These are phyloP conservation scores for Melanotus villosus DNA, from an alignment of 2,888 invertebrate species.

Conservation along the genomic window DNA sequence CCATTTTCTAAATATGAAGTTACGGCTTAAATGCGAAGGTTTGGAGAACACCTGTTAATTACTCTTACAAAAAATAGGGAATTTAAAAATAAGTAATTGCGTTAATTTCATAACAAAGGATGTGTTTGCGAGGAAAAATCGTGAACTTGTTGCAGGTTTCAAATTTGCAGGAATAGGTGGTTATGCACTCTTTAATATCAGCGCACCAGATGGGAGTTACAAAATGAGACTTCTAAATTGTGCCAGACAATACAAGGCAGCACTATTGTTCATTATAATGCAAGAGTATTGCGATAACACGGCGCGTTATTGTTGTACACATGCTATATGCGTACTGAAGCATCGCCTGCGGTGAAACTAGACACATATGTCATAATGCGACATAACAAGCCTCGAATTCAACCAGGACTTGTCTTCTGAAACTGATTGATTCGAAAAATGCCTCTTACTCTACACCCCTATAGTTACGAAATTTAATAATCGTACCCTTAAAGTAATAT, in stretches of 20 bases:
- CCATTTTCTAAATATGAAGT: too few relatives aligned
- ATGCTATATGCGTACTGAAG: constrained; percentile 45
- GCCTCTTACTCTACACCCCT: background rate
- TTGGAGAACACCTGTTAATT: too few relatives aligned
- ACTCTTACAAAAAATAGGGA: too few relatives aligned
- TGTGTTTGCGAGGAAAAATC: too few relatives aligned
- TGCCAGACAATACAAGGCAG: constrained; percentile 47
- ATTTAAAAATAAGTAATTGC: too few relatives aligned
- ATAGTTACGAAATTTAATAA: too few relatives aligned
- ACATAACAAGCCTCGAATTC: constrained; percentile 42
- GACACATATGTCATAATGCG: constrained; percentile 56
- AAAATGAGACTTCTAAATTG: constrained; percentile 55
- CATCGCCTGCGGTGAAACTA: constrained; percentile 52
- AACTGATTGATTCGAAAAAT: constrained; percentile 40
- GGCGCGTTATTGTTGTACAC: constrained; percentile 47
- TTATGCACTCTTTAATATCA: constrained; percentile 46
- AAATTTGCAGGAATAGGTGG: constrained; percentile 1
- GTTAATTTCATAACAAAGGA: too few relatives aligned
- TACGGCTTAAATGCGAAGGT: too few relatives aligned
- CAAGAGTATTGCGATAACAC: constrained; percentile 50
- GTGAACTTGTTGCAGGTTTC: constrained; percentile 17
- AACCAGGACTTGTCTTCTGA: constrained; percentile 29
- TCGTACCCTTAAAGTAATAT: too few relatives aligned
- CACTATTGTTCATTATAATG: constrained; percentile 43
- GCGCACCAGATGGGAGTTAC: constrained; percentile 50